A percentile compares a stretch with the other conserved stretches of the same genome.
phyloP scores from a whole-genome alignment of 2,888 invertebrate genomes.

The Chrysolina americana region DNA sequence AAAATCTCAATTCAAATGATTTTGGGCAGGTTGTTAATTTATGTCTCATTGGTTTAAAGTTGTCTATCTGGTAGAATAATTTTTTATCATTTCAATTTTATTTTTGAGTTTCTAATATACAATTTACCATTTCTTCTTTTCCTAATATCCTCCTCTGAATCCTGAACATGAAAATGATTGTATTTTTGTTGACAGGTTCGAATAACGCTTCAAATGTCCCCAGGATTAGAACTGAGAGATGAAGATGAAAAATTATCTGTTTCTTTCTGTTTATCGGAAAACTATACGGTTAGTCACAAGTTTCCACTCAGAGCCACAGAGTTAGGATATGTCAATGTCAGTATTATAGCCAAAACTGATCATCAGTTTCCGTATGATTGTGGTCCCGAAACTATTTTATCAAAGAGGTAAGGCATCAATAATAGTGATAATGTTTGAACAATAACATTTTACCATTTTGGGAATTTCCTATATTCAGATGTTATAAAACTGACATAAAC shows the following conservation, averaged over 20 bases:
- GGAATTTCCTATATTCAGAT: no score
- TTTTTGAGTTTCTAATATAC: no score
- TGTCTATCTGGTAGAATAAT: no score
- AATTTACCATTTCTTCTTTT: no score
- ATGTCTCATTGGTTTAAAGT: no score
- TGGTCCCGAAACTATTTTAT: constrained; percentile 70
- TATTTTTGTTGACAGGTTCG: constrained; percentile 42
- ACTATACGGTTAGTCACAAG: constrained; percentile 61
- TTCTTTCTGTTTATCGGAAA: constrained; percentile 62
- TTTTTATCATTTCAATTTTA: no score
- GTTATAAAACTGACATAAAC: no score
- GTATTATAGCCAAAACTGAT: constrained; percentile 71
- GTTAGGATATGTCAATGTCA: constrained; percentile 69
- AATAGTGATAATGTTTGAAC: not conserved
- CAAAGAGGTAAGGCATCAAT: constrained; percentile 66
- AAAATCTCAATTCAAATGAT: no score
- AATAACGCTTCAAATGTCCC: constrained; percentile 59
- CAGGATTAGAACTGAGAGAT: constrained; percentile 58
- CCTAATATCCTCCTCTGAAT: not conserved
- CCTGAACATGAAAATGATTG: not conserved
- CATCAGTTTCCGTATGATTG: constrained; percentile 69
- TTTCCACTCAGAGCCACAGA: constrained; percentile 61
- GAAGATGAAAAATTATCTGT: constrained; percentile 53
- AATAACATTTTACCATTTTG: no score
- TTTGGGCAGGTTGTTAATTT: no score